Percentiles rank a stretch among this genome's conserved stretches.
These are phyloP conservation scores for Darevskia mixta DNA, from an alignment of 2,797 vertebrate genomes.

Conservation along the genomic window DNA sequence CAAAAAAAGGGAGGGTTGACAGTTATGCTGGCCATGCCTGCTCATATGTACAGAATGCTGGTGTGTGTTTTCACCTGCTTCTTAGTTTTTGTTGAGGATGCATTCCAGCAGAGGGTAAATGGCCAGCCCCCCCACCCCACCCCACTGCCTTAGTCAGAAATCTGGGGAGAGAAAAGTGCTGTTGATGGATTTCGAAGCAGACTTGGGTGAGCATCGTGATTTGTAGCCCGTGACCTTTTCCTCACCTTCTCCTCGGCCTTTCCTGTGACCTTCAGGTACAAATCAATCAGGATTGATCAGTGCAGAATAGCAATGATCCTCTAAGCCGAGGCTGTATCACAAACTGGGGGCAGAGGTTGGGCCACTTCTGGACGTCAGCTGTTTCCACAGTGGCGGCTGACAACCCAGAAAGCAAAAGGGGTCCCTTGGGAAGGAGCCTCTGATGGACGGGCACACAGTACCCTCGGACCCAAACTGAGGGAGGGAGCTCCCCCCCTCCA, in stretches of 20 bases:
- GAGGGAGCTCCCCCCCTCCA: too few species aligned
- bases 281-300: conserved; percentile 17
- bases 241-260: conserved; percentile 31
- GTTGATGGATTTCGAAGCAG: neutral
- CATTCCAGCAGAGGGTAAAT: neutral
- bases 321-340: neutral
- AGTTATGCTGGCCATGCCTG: too few species aligned
- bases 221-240: neutral
- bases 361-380: neutral
- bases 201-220: accelerated
- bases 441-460: too few species aligned
- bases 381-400: too few species aligned
- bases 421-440: neutral
- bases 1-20: too few species aligned
- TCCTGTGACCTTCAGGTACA: conserved; percentile 31
- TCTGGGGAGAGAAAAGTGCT: neutral
- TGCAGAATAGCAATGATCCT: conserved; percentile 19
- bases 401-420: neutral
- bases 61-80: too few species aligned
- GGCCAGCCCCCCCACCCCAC: too few species aligned
- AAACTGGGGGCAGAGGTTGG: neutral
- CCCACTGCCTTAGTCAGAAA: too few species aligned
- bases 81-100: too few species aligned
- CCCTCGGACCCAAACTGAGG: too few species aligned
- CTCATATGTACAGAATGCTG: too few species aligned